Conservation (phyloP, 2,888 invertebrate genomes). For the Adelognathus sp. region DNA sequence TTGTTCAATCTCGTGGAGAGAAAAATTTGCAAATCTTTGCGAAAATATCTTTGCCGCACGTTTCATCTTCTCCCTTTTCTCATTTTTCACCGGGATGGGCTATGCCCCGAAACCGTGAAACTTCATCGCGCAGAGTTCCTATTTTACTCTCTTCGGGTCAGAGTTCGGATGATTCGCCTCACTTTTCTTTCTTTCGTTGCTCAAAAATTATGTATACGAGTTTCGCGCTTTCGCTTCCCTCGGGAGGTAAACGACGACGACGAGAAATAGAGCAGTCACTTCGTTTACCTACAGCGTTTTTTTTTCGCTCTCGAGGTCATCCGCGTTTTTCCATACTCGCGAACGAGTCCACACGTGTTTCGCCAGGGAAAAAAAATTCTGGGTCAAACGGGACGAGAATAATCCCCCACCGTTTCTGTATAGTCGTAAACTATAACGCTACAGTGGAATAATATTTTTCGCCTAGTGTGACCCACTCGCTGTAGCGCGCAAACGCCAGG, state of each 20-base stretch:
- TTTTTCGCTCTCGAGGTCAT: constrained; percentile 14
- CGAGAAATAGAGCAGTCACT: constrained; percentile 10
- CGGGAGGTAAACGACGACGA: constrained; percentile 31
- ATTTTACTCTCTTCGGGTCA: neutral
- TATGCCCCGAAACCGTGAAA: constrained; percentile 25
- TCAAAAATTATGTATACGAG: constrained; percentile 44
- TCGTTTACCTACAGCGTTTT: neutral
- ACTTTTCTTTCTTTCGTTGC: too few relatives aligned
- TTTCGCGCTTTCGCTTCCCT: neutral
- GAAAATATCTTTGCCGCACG: constrained; percentile 21
- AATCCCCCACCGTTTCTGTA: constrained; percentile 21
- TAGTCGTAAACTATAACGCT: neutral
- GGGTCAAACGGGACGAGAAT: constrained; percentile 46
- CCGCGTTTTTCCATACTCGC: constrained; percentile 3
- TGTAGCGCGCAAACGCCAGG: neutral
- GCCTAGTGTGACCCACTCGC: neutral
- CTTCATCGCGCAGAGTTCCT: constrained; percentile 21
- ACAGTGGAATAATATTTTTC: neutral
- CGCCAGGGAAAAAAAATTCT: constrained; percentile 18
- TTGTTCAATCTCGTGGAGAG: constrained; percentile 32
- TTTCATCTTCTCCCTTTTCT: constrained; percentile 4
- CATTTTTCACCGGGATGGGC: constrained; percentile 17
- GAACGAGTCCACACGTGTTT: constrained; percentile 7
- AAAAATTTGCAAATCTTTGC: constrained; percentile 48
- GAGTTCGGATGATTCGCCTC: constrained; percentile 13